Percentiles rank a stretch among this genome's conserved stretches.
These are phyloP conservation scores for Heliconius melpomene DNA, from an alignment of 1,140 invertebrate genomes.

Conservation along the genomic window DNA sequence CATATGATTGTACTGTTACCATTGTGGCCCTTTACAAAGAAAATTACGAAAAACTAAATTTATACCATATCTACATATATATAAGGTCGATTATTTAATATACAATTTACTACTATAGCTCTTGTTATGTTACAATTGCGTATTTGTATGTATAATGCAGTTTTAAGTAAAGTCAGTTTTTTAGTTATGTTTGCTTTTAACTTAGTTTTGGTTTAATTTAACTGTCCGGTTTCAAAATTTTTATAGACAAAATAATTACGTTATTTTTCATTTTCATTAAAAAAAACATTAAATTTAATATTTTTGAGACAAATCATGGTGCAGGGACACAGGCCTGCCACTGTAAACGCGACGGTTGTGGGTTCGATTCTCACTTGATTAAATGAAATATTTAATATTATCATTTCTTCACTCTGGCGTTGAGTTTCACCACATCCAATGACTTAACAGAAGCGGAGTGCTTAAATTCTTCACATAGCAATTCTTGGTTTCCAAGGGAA, in stretches of 20 bases:
- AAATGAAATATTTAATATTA: too few species aligned
- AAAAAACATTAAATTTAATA: too few species aligned
- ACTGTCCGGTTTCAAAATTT: neutral
- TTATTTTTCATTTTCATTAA: too few species aligned
- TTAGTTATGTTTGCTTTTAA: conserved; percentile 2
- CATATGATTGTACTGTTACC: conserved; percentile 28
- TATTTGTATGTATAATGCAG: neutral
- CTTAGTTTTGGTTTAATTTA: neutral
- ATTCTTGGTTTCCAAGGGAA: too few species aligned
- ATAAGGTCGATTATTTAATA: neutral
- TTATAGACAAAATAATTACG: neutral
- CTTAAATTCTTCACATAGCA: too few species aligned
- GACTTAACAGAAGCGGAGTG: too few species aligned
- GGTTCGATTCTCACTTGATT: too few species aligned
- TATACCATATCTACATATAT: neutral
- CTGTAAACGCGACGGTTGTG: too few species aligned
- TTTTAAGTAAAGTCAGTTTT: neutral
- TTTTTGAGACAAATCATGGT: too few species aligned
- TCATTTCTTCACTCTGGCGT: too few species aligned
- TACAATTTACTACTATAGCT: neutral
- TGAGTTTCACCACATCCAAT: too few species aligned
- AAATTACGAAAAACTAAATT: neutral
- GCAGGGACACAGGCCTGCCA: too few species aligned
- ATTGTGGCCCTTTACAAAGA: conserved; percentile 24
- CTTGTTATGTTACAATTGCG: conserved; percentile 11